Evolutionary conservation across 2,797 vertebrate genomes (phyloP).

Genomic region (Syndactyla subalaris): DNA sequence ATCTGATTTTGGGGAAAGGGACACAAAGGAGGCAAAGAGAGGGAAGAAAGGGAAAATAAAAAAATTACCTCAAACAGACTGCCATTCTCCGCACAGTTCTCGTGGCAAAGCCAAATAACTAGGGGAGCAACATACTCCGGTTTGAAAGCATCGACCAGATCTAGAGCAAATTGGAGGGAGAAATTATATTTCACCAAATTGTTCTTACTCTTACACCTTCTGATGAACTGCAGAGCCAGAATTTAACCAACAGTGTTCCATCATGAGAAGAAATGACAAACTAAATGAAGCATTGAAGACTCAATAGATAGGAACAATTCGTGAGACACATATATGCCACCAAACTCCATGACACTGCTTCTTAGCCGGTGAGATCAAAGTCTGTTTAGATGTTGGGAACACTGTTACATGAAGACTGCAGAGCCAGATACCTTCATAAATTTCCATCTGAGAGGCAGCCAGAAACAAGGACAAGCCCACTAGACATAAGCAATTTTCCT

Average conservation of each 20-base stretch:
- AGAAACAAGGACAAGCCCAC: background rate
- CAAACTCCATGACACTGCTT: background rate
- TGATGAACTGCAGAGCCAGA: background rate
- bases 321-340: fast-evolving
- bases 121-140: slow-evolving; percentile 92
- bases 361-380: background rate
- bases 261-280: background rate
- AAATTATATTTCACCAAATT: background rate
- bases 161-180: slow-evolving; percentile 73
- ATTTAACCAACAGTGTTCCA: background rate
- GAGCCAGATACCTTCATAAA: background rate
- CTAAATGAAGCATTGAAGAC: background rate
- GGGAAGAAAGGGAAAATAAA: background rate
- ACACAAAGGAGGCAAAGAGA: background rate
- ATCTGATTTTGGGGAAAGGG: background rate
- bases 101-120: slow-evolving; percentile 95
- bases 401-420: background rate
- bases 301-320: fast-evolving
- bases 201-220: background rate
- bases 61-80: slow-evolving; percentile 91
- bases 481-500: background rate
- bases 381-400: background rate
- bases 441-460: background rate
- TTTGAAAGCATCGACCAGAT: slow-evolving; percentile 87
- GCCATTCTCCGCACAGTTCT: slow-evolving; percentile 91